These are phyloP conservation scores for Myrmophylax atrothorax DNA, from an alignment of 2,113 vertebrate species.

Conservation along the genomic window DNA sequence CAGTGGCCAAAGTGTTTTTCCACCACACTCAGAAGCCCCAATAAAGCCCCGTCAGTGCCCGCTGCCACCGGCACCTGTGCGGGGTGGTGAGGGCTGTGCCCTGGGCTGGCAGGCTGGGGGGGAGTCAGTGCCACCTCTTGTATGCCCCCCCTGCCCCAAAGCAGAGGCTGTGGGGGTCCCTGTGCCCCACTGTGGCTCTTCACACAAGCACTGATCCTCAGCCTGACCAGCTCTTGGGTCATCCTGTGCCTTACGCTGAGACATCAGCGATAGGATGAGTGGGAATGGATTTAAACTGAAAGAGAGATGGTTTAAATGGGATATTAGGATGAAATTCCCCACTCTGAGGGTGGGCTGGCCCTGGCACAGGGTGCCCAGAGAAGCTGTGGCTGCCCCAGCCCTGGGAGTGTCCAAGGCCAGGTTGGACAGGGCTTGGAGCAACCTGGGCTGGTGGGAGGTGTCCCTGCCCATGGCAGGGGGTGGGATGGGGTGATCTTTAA, in stretches of 20 bases:
- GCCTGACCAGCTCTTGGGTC: not conserved
- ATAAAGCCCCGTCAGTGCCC: not conserved
- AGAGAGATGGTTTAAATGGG: not conserved
- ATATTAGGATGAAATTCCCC: not conserved
- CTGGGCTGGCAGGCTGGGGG: not conserved
- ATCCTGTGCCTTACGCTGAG: not conserved
- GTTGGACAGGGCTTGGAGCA: not conserved
- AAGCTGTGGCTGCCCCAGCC: not conserved
- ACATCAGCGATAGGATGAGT: not conserved
- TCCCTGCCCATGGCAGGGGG: not conserved
- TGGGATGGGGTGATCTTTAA: not conserved
- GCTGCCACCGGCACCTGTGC: fast-evolving
- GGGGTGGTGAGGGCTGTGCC: not conserved
- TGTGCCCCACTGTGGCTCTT: not conserved
- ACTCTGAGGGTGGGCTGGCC: not conserved
- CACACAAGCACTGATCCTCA: not conserved
- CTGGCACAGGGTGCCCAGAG: not conserved
- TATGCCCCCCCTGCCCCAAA: not conserved
- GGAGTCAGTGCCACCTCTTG: fast-evolving
- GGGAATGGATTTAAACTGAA: not conserved
- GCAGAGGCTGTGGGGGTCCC: not conserved
- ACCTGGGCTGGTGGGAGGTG: not conserved
- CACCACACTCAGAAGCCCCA: not conserved
- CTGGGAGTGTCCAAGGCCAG: not conserved
- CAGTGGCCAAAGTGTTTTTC: constrained; percentile 39